These are phyloP conservation scores for Athetis lepigone DNA, from an alignment of 2,888 invertebrate genomes.

Conservation along the genomic window DNA sequence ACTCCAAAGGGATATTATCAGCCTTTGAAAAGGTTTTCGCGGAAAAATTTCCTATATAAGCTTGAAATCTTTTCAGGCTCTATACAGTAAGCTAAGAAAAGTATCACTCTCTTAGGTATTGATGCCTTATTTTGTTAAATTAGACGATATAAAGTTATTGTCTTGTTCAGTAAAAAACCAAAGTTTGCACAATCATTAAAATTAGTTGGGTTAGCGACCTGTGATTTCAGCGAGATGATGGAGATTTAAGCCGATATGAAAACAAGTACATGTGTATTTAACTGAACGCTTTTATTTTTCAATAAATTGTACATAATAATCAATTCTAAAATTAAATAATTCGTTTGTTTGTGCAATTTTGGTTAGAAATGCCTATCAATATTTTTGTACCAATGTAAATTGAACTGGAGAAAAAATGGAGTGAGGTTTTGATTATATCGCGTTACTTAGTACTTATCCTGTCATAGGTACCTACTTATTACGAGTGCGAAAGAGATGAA, in stretches of 20 bases:
- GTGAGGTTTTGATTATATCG: too few species aligned
- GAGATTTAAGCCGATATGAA: background rate
- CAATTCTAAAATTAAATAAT: conserved; percentile 6
- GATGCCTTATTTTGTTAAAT: too few species aligned
- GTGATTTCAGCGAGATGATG: background rate
- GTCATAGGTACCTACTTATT: too few species aligned
- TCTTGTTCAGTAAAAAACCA: too few species aligned
- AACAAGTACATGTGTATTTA: conserved; percentile 2
- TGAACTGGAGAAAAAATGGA: conserved; percentile 16
- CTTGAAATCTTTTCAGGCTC: background rate
- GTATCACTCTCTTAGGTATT: background rate
- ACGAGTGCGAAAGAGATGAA: too few species aligned
- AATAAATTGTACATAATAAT: conserved; percentile 1
- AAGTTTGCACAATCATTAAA: too few species aligned
- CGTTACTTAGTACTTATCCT: too few species aligned
- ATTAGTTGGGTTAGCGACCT: background rate
- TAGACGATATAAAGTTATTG: too few species aligned
- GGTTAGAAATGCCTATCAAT: conserved; percentile 12
- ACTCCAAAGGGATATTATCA: background rate
- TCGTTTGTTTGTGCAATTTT: conserved; percentile 4
- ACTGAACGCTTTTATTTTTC: background rate
- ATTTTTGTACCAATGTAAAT: conserved; percentile 4
- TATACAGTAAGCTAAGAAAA: background rate
- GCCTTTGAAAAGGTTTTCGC: background rate
- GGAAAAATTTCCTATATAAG: background rate